Evolutionary conservation across 2,888 invertebrate genomes (phyloP).

Genomic region (Gymnoscelis rufifasciata): DNA sequence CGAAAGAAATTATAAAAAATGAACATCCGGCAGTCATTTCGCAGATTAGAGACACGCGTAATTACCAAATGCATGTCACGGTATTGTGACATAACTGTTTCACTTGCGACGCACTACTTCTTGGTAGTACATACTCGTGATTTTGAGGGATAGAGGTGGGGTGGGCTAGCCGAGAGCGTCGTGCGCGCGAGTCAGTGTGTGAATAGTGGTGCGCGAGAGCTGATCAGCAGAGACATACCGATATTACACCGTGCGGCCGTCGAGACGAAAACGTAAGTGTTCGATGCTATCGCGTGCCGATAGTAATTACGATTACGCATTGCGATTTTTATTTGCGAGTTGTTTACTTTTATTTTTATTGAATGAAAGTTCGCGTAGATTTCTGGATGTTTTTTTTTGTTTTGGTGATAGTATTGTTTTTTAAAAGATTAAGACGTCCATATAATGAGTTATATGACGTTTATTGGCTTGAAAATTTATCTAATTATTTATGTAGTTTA

Average conservation of each 20-base stretch:
- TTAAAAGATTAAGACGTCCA: too few relatives aligned
- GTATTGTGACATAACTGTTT: conserved; percentile 26
- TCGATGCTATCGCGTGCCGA: conserved; percentile 13
- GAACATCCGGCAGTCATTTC: conserved; percentile 5
- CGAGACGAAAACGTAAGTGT: conserved; percentile 41
- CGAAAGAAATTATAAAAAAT: not conserved
- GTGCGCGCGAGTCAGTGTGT: conserved; percentile 35
- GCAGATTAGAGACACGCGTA: conserved; percentile 6
- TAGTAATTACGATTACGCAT: conserved; percentile 17
- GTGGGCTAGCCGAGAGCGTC: conserved; percentile 27
- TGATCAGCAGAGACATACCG: conserved; percentile 22
- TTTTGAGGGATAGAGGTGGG: conserved; percentile 32
- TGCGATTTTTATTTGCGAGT: conserved; percentile 30
- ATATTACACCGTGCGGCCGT: too few relatives aligned
- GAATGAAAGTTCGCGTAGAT: too few relatives aligned
- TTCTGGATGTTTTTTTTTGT: too few relatives aligned
- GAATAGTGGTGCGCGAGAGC: conserved; percentile 40
- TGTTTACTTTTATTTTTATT: conserved; percentile 1
- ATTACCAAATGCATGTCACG: conserved; percentile 18
- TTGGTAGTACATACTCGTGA: conserved; percentile 5
- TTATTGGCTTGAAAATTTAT: too few relatives aligned
- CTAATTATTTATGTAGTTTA: too few relatives aligned
- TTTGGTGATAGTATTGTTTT: not conserved
- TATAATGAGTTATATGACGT: too few relatives aligned
- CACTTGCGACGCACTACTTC: conserved; percentile 17